phyloP scores from a whole-genome alignment of 2,113 vertebrate genomes.

The Heptranchias perlo region DNA sequence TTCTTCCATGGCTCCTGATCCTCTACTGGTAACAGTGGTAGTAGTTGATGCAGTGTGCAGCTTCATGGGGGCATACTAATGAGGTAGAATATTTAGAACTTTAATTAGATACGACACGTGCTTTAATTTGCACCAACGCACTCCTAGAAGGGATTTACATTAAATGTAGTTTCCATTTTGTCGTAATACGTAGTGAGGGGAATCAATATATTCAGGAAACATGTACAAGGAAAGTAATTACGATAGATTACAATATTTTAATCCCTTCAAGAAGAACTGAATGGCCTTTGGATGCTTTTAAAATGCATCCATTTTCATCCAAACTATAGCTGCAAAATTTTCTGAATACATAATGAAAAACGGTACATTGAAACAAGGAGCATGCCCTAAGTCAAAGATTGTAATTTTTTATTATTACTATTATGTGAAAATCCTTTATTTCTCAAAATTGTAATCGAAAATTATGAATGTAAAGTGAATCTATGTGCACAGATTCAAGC shows the following conservation, averaged over 20 bases:
- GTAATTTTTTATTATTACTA: background rate
- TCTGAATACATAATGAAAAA: background rate
- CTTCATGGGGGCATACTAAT: background rate
- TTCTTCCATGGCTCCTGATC: background rate
- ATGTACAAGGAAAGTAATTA: conserved; percentile 1
- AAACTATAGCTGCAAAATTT: background rate
- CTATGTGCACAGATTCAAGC: background rate
- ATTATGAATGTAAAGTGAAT: background rate
- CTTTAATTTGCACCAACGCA: background rate
- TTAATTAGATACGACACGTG: background rate
- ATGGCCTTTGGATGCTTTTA: background rate
- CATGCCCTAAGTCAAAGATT: background rate
- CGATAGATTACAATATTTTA: conserved; percentile 13
- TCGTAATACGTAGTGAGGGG: background rate
- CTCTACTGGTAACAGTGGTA: background rate
- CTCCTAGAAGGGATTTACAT: background rate
- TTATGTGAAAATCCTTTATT: background rate
- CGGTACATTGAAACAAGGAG: background rate
- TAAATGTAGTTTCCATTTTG: background rate
- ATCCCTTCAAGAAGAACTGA: background rate
- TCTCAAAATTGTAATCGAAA: background rate
- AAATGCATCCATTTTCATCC: background rate
- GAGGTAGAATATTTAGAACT: background rate
- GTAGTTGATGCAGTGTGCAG: no score
- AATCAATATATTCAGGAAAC: background rate